Conservation (phyloP, 2,797 vertebrate genomes). For the Thalassophryne amazonica region DNA sequence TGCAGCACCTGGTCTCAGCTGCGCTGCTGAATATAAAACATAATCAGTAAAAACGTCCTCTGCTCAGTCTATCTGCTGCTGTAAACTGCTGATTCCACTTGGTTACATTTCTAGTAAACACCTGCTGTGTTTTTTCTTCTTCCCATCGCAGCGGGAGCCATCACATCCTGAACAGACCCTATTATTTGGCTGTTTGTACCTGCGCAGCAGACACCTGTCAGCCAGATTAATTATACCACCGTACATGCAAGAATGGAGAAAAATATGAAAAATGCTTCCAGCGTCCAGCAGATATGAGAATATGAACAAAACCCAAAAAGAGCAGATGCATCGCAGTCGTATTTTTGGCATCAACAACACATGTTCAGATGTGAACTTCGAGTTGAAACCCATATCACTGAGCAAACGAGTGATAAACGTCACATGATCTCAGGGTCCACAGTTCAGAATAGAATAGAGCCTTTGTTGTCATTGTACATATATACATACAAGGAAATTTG, state of each 20-base stretch:
- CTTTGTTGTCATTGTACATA: too few species aligned
- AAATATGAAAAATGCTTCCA: slow-evolving; percentile 29
- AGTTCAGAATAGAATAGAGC: too few species aligned
- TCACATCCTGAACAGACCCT: slow-evolving; percentile 50
- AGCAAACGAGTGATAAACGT: too few species aligned
- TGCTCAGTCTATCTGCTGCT: neutral
- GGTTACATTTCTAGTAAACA: slow-evolving; percentile 55
- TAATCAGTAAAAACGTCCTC: slow-evolving; percentile 11
- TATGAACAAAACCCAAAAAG: slow-evolving; percentile 26
- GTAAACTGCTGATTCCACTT: slow-evolving; percentile 52
- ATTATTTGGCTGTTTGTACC: slow-evolving; percentile 64
- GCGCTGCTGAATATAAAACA: slow-evolving; percentile 27
- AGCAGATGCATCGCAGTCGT: slow-evolving; percentile 26
- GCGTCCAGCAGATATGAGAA: slow-evolving; percentile 24
- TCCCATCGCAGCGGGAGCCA: slow-evolving; percentile 33
- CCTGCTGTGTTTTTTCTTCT: slow-evolving; percentile 34
- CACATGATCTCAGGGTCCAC: too few species aligned
- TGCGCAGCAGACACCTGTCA: slow-evolving; percentile 60
- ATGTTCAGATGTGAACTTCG: too few species aligned
- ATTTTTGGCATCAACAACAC: slow-evolving; percentile 2
- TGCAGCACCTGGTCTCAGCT: slow-evolving; percentile 12
- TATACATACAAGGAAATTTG: too few species aligned
- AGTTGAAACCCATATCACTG: too few species aligned
- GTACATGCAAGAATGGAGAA: slow-evolving; percentile 21
- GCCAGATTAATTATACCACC: slow-evolving; percentile 60